Conservation (phyloP, 2,113 vertebrate genomes). For the Heloderma charlesbogerti region DNA sequence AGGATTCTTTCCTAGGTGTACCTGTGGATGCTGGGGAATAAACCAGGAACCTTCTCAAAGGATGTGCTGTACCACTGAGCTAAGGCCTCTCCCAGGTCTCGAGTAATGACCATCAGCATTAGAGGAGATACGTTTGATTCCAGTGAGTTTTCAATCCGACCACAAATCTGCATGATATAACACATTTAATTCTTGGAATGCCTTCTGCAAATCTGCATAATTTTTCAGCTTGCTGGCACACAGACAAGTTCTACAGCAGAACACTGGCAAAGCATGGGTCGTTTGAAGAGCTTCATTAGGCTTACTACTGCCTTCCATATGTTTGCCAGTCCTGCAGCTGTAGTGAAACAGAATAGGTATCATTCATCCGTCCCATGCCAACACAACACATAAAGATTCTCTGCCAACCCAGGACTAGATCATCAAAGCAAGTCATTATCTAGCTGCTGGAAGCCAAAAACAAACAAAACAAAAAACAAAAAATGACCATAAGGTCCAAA, state of each 20-base stretch:
- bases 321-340: neutral
- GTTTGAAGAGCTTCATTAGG: slow-evolving; percentile 26
- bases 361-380: neutral
- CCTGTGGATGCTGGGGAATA: no score
- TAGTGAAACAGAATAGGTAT: neutral
- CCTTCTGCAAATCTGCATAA: neutral
- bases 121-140: neutral
- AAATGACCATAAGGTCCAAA: neutral
- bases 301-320: neutral
- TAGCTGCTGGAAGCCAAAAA: neutral
- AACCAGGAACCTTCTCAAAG: no score
- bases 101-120: neutral
- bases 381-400: neutral
- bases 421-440: neutral
- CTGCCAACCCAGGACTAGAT: neutral
- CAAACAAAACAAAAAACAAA: neutral
- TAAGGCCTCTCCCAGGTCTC: neutral
- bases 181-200: neutral
- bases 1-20: no score
- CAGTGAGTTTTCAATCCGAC: neutral
- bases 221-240: neutral
- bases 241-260: neutral
- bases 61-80: no score
- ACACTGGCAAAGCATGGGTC: neutral
- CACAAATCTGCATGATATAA: neutral